Evolutionary conservation across 2,113 vertebrate genomes (phyloP).

Genomic region (Coryphaenoides rupestris): DNA sequence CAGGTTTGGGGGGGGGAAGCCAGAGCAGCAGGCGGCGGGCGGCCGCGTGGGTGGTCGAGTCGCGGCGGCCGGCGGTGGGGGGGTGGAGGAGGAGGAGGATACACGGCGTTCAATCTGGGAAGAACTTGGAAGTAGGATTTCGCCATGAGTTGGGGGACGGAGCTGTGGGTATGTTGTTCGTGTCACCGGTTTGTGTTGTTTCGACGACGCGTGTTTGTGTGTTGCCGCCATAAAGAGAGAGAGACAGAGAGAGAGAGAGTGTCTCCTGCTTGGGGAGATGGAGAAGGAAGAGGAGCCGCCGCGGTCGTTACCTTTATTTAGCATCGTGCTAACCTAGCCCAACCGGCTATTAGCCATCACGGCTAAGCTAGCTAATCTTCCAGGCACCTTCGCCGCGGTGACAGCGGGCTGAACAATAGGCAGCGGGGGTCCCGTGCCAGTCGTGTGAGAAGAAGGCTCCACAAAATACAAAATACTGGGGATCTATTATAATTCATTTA

Average conservation of each 20-base stretch:
- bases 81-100: no score
- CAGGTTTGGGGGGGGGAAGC: no score
- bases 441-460: slow-evolving; percentile 4
- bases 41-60: slow-evolving; percentile 9
- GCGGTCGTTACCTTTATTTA: slow-evolving; percentile 53
- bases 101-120: slow-evolving; percentile 47
- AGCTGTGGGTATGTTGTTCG: slow-evolving; percentile 63
- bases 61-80: slow-evolving; percentile 21
- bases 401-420: slow-evolving; percentile 66
- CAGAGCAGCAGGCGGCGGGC: no score
- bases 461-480: background rate
- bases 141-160: slow-evolving; percentile 72
- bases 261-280: no score
- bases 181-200: background rate
- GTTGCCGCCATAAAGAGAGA: no score
- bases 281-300: slow-evolving; percentile 45
- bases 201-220: background rate
- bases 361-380: slow-evolving; percentile 53
- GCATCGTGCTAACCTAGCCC: slow-evolving; percentile 54
- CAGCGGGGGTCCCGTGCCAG: slow-evolving; percentile 9
- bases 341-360: slow-evolving; percentile 20
- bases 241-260: no score
- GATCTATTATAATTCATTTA: background rate
- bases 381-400: slow-evolving; percentile 52
- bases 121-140: slow-evolving; percentile 43